Conservation (phyloP, 2,113 vertebrate genomes). For the Gopherus flavomarginatus region DNA sequence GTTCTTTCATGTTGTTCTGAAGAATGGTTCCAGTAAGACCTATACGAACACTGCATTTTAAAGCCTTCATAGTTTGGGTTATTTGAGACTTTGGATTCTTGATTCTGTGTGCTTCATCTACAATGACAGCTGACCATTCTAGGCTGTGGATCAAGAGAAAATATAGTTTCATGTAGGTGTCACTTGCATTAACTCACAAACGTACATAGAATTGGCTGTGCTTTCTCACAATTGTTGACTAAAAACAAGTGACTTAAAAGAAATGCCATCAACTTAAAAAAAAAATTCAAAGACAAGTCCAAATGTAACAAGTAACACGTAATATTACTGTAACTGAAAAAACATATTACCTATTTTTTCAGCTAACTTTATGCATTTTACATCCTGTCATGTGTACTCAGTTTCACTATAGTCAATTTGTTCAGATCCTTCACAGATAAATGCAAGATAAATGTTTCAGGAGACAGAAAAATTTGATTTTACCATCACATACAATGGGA, state of each 20-base stretch:
- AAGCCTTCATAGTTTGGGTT: constrained; percentile 91
- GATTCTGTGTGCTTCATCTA: constrained; percentile 95
- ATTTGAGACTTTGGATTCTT: constrained; percentile 95
- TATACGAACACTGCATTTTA: constrained; percentile 89
- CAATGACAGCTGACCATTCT: constrained; percentile 93
- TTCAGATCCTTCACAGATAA: neutral
- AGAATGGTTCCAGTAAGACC: constrained; percentile 97
- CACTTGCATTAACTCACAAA: neutral
- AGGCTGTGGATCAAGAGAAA: constrained; percentile 78
- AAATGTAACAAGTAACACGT: neutral
- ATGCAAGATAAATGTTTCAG: neutral
- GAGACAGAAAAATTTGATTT: neutral
- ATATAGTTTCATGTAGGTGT: neutral
- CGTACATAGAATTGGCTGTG: neutral
- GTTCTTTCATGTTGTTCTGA: constrained; percentile 96
- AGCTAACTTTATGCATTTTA: neutral
- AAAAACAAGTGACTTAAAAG: neutral
- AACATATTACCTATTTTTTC: neutral
- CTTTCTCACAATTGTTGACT: neutral
- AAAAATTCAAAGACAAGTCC: neutral
- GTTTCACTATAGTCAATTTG: neutral
- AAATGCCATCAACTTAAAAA: neutral
- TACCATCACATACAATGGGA: neutral
- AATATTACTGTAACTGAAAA: neutral
- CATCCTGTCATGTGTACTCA: neutral